Evolutionary conservation across 2,113 vertebrate species (phyloP), one percentile per base, ranked within the genome.

Genomic region (Corythoichthys intestinalis): DNA sequence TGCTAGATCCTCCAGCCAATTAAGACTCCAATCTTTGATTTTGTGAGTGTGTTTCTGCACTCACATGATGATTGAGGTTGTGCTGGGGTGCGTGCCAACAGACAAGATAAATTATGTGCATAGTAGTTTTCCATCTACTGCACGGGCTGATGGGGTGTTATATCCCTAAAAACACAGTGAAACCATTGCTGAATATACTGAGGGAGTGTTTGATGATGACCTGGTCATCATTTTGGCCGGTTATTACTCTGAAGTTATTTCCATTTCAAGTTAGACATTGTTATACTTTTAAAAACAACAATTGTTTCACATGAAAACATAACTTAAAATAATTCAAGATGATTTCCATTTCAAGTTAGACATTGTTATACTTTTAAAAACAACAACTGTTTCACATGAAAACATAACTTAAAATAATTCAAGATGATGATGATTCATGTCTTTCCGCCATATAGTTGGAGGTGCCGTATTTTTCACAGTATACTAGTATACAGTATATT

Each of bases 101-200:
- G 59, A n/a, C 38, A 85, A 79, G 86, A 87, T 76, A 79, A 84
- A 86, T 46, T 70, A 86, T 44, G 85, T 88, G 85, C 67, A 49
- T 80, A 79, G 83, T 80, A 49, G 82, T 73, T 85, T 83, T 77
- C 84, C 72, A 77, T 79, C 83, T 74, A 71, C 68, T 69, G 73
- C 70, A 78, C 77, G 50, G 76, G 77, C 75, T 89, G 85, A 84
- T 86, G 84, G 81, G 78, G 76, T 86, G 86, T 89, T 83, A 61
- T 54, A 48, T 75, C 66, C 62, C 44, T 7, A 66, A 80, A 62
- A 20, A 20, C 44, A 20, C 39, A 77, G 65, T 71, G 2, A 69
- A 81, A 62, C 63, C 76, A 52, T 86, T 85, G 63, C 84, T 82
- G 86, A 86, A 85, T 71, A 68, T 13, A 9, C 67, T 59, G 61